phyloP scores from a whole-genome alignment of 2,888 invertebrate genomes.

The Drosophila incognita region DNA sequence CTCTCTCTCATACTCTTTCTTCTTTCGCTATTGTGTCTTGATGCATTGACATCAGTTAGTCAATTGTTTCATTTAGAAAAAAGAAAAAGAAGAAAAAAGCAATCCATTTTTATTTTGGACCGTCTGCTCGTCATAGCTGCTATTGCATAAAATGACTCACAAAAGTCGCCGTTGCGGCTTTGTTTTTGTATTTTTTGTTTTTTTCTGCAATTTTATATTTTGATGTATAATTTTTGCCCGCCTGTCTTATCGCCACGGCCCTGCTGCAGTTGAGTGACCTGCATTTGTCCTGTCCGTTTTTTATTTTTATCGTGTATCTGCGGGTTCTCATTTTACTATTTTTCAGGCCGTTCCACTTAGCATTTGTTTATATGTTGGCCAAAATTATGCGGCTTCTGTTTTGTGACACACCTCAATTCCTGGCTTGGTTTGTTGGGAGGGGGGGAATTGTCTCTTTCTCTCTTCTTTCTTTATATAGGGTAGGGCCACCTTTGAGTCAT shows the following conservation, averaged over 20 bases:
- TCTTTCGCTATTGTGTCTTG: slow-evolving; percentile 33
- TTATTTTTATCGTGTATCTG: slow-evolving; percentile 56
- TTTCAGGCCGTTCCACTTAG: slow-evolving; percentile 53
- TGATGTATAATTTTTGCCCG: slow-evolving; percentile 14
- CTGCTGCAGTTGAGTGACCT: slow-evolving; percentile 52
- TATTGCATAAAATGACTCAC: slow-evolving; percentile 78
- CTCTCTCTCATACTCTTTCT: slow-evolving; percentile 14
- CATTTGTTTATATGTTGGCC: slow-evolving; percentile 50
- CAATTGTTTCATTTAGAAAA: slow-evolving; percentile 45
- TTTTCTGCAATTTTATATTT: slow-evolving; percentile 43
- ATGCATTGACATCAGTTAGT: slow-evolving; percentile 54
- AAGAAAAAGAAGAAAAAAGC: slow-evolving; percentile 25
- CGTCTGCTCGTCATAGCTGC: slow-evolving; percentile 13
- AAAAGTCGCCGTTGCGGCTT: slow-evolving; percentile 48
- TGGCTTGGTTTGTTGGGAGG: background rate
- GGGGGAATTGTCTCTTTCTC: background rate
- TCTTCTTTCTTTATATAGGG: slow-evolving; percentile 28
- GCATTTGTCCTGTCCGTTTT: slow-evolving; percentile 38
- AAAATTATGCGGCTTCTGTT: slow-evolving; percentile 54
- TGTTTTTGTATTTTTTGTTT: slow-evolving; percentile 52
- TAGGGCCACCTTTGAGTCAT: slow-evolving; percentile 52
- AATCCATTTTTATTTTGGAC: slow-evolving; percentile 49
- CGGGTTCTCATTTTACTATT: slow-evolving; percentile 61
- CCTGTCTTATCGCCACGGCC: background rate
- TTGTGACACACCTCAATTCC: slow-evolving; percentile 53